Conservation (phyloP, 2,113 vertebrate genomes). For the Pao palembangensis region DNA sequence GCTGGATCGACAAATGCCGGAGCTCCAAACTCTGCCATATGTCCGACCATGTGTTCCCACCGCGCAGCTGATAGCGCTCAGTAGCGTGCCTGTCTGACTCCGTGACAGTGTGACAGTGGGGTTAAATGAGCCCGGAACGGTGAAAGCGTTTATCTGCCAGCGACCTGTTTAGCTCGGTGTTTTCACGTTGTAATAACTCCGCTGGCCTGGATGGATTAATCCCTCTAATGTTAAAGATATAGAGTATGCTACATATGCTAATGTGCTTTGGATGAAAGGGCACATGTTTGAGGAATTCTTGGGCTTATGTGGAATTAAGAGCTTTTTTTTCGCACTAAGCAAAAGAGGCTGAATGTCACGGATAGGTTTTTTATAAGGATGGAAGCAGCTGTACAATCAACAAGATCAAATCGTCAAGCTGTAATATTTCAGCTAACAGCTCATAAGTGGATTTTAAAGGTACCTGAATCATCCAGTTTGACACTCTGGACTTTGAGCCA, state of each 20-base stretch:
- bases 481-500: background rate
- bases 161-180: conserved; percentile 4
- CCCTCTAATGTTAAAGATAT: conserved; percentile 26
- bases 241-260: conserved; percentile 3
- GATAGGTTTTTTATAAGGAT: background rate
- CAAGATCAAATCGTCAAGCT: too few species aligned
- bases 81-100: conserved; percentile 34
- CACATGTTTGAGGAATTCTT: conserved; percentile 25
- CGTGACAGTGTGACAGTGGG: conserved; percentile 31
- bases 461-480: background rate
- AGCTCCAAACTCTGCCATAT: conserved; percentile 63
- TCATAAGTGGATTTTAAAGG: background rate
- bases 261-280: conserved; percentile 27
- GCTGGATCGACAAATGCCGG: conserved; percentile 56
- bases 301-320: conserved; percentile 29
- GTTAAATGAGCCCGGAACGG: conserved; percentile 1
- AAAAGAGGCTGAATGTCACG: conserved; percentile 14
- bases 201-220: conserved; percentile 22
- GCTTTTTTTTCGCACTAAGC: conserved; percentile 13
- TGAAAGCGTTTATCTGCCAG: conserved; percentile 11
- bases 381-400: too few species aligned
- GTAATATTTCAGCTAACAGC: too few species aligned
- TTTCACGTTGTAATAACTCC: conserved; percentile 16
- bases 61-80: conserved; percentile 59
- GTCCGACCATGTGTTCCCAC: conserved; percentile 55